Evolutionary conservation across 2,113 vertebrate species (phyloP).

Genomic region (Archocentrus centrarchus): DNA sequence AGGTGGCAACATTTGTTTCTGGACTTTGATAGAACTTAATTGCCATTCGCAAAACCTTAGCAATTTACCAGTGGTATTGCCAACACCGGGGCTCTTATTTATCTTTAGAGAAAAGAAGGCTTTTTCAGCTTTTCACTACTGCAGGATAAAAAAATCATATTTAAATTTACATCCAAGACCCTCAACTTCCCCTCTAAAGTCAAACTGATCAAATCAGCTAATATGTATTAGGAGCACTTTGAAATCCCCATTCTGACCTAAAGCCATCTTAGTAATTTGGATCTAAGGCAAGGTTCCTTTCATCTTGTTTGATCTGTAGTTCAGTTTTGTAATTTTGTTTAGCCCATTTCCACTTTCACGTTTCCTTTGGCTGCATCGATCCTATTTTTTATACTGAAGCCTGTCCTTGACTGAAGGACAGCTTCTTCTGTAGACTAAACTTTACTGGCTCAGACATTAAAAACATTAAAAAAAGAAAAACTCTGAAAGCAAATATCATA

Average conservation of each 20-base stretch:
- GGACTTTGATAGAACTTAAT: neutral
- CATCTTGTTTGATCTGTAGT: neutral
- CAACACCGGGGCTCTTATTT: neutral
- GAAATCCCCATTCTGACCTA: neutral
- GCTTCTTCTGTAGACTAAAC: neutral
- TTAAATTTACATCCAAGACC: neutral
- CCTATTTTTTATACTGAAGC: neutral
- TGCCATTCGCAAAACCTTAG: neutral
- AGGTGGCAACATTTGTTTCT: neutral
- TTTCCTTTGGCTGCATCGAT: too few relatives aligned
- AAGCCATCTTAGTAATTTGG: neutral
- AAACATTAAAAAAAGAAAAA: too few relatives aligned
- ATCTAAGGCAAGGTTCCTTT: neutral
- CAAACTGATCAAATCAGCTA: neutral
- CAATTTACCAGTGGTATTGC: rapidly evolving
- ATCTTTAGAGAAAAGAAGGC: neutral
- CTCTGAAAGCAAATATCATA: too few relatives aligned
- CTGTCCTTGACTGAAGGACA: neutral
- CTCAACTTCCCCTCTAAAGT: neutral
- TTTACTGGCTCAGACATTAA: too few relatives aligned
- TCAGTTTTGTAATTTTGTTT: neutral
- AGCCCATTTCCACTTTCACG: too few relatives aligned
- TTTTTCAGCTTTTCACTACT: neutral
- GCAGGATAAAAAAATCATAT: neutral
- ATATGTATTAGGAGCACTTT: neutral